Evolutionary conservation across 2,888 invertebrate species (phyloP).

Genomic region (Cartodere bifasciata): DNA sequence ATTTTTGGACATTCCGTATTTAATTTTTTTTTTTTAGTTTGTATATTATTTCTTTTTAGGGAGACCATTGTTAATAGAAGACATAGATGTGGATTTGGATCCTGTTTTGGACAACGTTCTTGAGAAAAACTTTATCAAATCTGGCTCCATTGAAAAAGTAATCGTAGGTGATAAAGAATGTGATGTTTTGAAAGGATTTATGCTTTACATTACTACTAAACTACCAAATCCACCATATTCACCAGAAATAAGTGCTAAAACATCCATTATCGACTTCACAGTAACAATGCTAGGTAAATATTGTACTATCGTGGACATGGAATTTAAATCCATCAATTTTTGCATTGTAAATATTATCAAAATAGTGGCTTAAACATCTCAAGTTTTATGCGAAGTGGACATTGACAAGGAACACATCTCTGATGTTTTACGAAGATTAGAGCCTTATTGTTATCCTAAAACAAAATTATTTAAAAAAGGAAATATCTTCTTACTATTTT

Average conservation of each 20-base stretch:
- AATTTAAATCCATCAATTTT: no score
- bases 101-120: conserved; percentile 93
- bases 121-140: conserved; percentile 95
- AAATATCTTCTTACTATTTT: no score
- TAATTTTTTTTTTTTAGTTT: conserved; percentile 5
- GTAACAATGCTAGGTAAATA: conserved; percentile 70
- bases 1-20: not conserved
- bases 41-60: conserved; percentile 31
- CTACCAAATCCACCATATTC: conserved; percentile 93
- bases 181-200: conserved; percentile 91
- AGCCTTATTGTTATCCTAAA: no score
- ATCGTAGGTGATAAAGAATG: conserved; percentile 93
- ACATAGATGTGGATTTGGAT: conserved; percentile 88
- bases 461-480: no score
- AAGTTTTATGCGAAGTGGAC: no score
- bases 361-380: no score
- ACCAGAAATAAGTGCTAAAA: conserved; percentile 92
- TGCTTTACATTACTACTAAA: conserved; percentile 92
- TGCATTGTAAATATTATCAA: no score
- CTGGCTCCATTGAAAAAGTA: conserved; percentile 90
- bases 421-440: no score
- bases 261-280: conserved; percentile 94
- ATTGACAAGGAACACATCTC: no score
- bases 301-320: no score
- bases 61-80: conserved; percentile 85